A percentile compares a stretch with the other conserved stretches of the same genome.
These are phyloP conservation scores for Bubo scandiacus DNA, from an alignment of 2,113 vertebrate genomes.

Conservation along the genomic window DNA sequence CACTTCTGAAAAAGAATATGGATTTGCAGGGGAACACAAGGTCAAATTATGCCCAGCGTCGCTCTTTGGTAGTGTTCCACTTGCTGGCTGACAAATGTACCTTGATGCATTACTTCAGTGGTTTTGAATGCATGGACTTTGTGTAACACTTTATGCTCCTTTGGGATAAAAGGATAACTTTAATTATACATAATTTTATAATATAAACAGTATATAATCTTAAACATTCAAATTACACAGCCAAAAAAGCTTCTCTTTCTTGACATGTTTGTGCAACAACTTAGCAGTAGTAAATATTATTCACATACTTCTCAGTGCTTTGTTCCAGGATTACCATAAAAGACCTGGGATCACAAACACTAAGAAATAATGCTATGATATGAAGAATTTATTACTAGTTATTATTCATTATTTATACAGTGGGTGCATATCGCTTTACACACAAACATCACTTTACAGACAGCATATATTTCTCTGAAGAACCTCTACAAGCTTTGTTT, in stretches of 20 bases:
- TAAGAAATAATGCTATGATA: background rate
- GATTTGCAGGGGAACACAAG: background rate
- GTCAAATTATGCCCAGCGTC: background rate
- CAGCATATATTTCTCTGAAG: background rate
- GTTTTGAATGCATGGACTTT: background rate
- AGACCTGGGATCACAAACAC: background rate
- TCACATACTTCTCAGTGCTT: conserved; percentile 5
- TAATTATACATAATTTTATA: background rate
- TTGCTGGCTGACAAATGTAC: background rate
- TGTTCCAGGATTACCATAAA: conserved; percentile 43
- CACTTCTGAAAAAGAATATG: background rate
- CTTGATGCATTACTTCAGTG: background rate
- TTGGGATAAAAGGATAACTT: background rate
- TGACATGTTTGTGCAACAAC: background rate
- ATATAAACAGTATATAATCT: background rate
- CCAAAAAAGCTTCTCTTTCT: background rate
- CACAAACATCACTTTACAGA: conserved; percentile 6
- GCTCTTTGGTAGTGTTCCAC: background rate
- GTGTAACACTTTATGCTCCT: background rate
- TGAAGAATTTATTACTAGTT: conserved; percentile 42
- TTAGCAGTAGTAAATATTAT: conserved; percentile 13
- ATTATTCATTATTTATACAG: conserved; percentile 51
- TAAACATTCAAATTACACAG: background rate
- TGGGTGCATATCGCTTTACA: background rate
- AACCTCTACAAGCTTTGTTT: conserved; percentile 25